Evolutionary conservation across 2,113 vertebrate species (phyloP).

Genomic region (Halichoeres trimaculatus): DNA sequence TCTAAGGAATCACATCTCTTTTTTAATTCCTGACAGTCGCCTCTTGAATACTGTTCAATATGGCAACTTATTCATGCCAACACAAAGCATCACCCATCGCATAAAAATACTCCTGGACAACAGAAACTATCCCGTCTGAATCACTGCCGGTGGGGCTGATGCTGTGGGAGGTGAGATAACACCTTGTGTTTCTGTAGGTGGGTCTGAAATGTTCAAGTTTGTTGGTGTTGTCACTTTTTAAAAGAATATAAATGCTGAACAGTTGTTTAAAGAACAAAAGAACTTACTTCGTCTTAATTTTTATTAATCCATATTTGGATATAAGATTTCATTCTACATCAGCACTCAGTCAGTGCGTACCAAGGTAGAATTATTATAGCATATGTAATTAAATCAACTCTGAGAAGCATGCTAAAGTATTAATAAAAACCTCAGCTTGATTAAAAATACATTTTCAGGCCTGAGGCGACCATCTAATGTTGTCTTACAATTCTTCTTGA

Average conservation of each 20-base stretch:
- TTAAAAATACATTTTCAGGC: constrained; percentile 4
- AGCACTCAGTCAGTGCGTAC: too few relatives aligned
- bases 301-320: background rate
- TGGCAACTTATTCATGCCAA: constrained; percentile 33
- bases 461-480: background rate
- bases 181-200: constrained; percentile 45
- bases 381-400: too few relatives aligned
- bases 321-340: background rate
- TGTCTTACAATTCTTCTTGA: constrained; percentile 1
- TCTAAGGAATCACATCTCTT: constrained; percentile 20
- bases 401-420: too few relatives aligned
- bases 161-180: constrained; percentile 57
- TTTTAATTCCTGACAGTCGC: constrained; percentile 31
- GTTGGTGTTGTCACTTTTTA: constrained; percentile 11
- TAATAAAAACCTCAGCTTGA: background rate
- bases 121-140: constrained; percentile 38
- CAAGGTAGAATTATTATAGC: too few relatives aligned
- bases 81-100: constrained; percentile 20
- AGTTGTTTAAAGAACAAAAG: constrained; percentile 10
- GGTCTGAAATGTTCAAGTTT: constrained; percentile 29
- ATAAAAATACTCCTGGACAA: constrained; percentile 39
- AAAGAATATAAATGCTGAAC: constrained; percentile 1
- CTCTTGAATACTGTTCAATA: constrained; percentile 33
- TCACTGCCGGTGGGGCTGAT: constrained; percentile 43
- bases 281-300: background rate